Base-by-base conservation (phyloP, 2,797 vertebrate species). In the Setipinna tenuifilis region DNA sequence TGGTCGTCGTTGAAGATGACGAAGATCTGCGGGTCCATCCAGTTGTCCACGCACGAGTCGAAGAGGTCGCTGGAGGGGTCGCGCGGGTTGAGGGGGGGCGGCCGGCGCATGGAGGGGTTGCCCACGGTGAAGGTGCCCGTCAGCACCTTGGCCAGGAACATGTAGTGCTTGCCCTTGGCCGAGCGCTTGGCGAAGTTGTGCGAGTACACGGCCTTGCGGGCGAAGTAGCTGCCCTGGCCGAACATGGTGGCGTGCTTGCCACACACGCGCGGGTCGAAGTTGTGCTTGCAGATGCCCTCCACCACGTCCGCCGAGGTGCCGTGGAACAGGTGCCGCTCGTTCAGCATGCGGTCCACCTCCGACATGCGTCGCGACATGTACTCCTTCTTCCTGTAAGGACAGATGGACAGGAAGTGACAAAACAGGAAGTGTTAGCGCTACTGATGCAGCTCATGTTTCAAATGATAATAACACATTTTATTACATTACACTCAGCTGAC, bases 231-330 rank as follows among this genome's bases (percentile, higher is more conserved):
- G 90, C 98, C 98, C 95, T 99, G 98, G 86, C 98, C 98, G 6
- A 99, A 99, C 98, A 99, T 99, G 90, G 98, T 99, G 92, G 98
- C 98, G 1, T 99, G 98, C 59, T 99, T 99, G 87, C 98, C 98
- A 23, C 98, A 99, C 41, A 99, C 98, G 0, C 98, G 95, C 0
- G 98, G 98, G 94, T 99, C 98, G 3, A 99, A 99, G 95, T 99
- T 99, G 96, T 99, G 98, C 94, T 99, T 99, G 95, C 98, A 99
- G 95, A 99, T 99, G 9, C 97, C 98, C 44, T 98, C 97, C 82
- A 99, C 98, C 85, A 97, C 98, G 19, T 99, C 98, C 82, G 97
- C 96, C 0, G 98, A 99, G 21, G 98, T 99, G 91, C 98, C 98
- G 2, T 99, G 98, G 94, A 99, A 99, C 89, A 99, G 96, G 93